Conservation (phyloP, 2,113 vertebrate genomes). For the Oenanthe oenanthe region DNA sequence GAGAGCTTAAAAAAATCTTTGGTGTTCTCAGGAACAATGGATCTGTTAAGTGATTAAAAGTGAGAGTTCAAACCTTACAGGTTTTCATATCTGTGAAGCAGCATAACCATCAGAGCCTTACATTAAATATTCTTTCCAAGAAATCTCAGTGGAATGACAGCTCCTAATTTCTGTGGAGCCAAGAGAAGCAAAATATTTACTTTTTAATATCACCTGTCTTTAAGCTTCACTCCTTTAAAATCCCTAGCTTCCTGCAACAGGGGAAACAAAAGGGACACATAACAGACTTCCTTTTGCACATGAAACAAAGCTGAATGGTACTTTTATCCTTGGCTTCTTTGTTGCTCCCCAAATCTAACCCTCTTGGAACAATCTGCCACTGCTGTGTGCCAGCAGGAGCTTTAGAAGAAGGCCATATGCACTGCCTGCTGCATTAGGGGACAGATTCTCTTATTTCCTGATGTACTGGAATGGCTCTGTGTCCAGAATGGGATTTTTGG, state of each 20-base stretch:
- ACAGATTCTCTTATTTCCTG: neutral
- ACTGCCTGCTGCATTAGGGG: neutral
- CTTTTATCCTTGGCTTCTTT: conserved; percentile 33
- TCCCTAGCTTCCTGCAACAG: neutral
- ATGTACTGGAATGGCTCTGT: neutral
- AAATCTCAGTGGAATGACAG: neutral
- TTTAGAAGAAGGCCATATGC: conserved; percentile 13
- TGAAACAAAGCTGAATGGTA: conserved; percentile 15
- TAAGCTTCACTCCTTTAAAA: conserved; percentile 8
- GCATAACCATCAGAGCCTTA: neutral
- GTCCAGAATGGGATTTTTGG: neutral
- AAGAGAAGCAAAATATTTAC: conserved; percentile 29
- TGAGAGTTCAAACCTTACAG: neutral
- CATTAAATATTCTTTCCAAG: neutral
- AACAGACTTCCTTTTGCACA: neutral
- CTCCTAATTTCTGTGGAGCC: neutral
- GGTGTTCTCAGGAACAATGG: neutral
- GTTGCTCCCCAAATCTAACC: neutral
- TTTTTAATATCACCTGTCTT: neutral
- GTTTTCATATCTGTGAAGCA: neutral
- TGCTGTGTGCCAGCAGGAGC: neutral
- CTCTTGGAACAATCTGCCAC: conserved; percentile 15
- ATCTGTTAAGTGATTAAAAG: neutral
- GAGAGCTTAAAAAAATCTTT: neutral
- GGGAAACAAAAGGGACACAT: neutral